Base-by-base conservation (phyloP, 2,797 vertebrate genomes). In the Gobionotothen gibberifrons region DNA sequence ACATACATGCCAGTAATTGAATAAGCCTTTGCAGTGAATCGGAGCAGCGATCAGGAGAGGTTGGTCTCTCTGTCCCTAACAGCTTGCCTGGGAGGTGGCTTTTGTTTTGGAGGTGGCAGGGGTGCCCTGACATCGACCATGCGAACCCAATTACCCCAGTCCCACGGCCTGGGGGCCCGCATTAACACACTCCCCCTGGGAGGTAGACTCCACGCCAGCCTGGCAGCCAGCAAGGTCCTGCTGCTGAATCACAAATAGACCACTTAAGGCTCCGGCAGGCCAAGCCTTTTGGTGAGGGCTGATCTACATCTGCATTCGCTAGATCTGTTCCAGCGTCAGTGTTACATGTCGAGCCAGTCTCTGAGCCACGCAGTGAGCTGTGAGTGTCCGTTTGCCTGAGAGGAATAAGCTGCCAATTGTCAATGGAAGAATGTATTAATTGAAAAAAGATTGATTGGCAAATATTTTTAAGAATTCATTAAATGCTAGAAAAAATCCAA, bases 121-220 rank as follows among this genome's bases (percentile, higher is more conserved):
- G 88, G 89, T 89, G 90, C 88, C 87, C 91, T 88, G 91, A 94
- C 93, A 94, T 90, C 56, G 80, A 92, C 92, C 92, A 93, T 93
- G 92, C 79, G 61, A 94, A 93, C 93, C 93, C 91, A 94, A 95
- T 95, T 94, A 95, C 90, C 82, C 87, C 44, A 77, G 89, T 92
- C 90, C 86, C 84, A 80, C 83, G 66, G 92, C 93, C 92, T 79
- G 78, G 85, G 86, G 94, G 86, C 85, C 84, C 70, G 42, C 85
- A 93, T 94, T 94, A 94, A 90, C 91, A 92, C 76, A 78, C 81
- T 82, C 78, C 88, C 90, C 80, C 81, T 69, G 86, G 89, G 90
- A 93, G 84, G 81, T 59, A 81, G 88, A 93, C 84, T 91, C 87
- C 87, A 85, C 89, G 92, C 92, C 92, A 94, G 90, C 75, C 91